Percentiles rank a stretch among this genome's conserved stretches.
Conservation (phyloP, 2,113 vertebrate species). For the Grus americana region DNA sequence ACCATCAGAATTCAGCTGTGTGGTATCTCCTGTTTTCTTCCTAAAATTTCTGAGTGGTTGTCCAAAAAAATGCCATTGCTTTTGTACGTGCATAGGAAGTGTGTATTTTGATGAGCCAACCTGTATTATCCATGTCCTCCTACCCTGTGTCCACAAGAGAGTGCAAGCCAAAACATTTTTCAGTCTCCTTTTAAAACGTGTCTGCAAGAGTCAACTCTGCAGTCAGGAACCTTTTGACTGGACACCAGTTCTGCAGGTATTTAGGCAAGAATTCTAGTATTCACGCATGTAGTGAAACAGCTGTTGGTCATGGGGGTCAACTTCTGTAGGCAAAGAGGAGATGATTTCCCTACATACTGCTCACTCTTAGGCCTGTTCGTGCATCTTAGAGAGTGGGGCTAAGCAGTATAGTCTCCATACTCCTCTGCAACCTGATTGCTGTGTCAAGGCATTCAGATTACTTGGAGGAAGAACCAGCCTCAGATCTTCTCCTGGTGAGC, state of each 20-base stretch:
- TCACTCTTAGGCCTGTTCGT: rapidly evolving
- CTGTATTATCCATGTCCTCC: not conserved
- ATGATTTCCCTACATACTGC: not conserved
- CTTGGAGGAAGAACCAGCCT: not conserved
- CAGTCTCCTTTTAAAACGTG: not conserved
- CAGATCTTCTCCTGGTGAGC: not conserved
- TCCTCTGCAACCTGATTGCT: not conserved
- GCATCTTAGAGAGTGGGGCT: not conserved
- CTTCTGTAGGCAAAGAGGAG: not conserved
- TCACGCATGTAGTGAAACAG: rapidly evolving
- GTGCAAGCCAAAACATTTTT: not conserved
- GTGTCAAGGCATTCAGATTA: not conserved
- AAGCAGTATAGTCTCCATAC: not conserved
- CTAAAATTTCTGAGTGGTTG: not conserved
- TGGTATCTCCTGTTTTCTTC: not conserved
- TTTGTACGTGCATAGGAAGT: not conserved
- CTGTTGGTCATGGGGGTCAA: not conserved
- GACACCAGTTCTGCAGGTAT: not conserved
- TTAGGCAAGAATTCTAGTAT: not conserved
- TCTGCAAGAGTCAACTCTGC: not conserved
- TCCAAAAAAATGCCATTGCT: not conserved
- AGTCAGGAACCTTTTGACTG: not conserved
- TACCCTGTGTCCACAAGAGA: not conserved
- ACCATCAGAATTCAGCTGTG: not conserved
- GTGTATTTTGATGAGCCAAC: not conserved